Percentiles rank a stretch among this genome's conserved stretches.
phyloP scores from a whole-genome alignment of 2,113 vertebrate genomes.

The Rhipidura dahli region DNA sequence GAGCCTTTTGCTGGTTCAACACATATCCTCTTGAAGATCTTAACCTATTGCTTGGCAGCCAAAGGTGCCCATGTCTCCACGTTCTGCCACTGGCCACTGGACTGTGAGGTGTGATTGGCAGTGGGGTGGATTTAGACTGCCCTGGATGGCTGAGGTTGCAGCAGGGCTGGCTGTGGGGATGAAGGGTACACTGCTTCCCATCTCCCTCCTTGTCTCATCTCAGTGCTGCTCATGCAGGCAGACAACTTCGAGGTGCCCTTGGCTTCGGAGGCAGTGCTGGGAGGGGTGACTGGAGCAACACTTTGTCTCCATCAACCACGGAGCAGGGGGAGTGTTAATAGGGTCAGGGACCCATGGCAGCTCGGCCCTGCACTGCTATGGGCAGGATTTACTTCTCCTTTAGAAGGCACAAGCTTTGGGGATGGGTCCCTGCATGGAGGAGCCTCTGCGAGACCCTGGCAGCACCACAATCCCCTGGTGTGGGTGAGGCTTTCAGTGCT shows the following conservation, averaged over 20 bases:
- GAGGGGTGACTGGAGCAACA: not conserved
- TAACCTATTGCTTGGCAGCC: not conserved
- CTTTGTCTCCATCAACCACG: not conserved
- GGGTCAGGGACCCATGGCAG: not conserved
- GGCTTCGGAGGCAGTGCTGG: rapidly evolving
- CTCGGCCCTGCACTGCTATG: not conserved
- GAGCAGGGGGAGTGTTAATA: not conserved
- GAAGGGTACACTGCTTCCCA: not conserved
- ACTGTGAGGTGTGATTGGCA: rapidly evolving
- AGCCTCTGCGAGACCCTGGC: not conserved
- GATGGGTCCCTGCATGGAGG: not conserved
- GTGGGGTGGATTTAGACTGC: not conserved
- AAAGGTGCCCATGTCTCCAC: not conserved
- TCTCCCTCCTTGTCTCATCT: not conserved
- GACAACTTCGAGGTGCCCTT: not conserved
- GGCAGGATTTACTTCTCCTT: not conserved
- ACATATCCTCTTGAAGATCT: not conserved
- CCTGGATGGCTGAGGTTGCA: not conserved
- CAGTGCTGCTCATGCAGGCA: rapidly evolving
- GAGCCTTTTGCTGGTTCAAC: not conserved
- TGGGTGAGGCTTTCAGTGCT: not conserved
- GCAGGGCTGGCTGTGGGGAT: not conserved
- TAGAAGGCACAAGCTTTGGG: not conserved
- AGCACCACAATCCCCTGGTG: not conserved
- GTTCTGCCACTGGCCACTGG: not conserved